Evolutionary conservation across 2,888 invertebrate species (phyloP).

Genomic region (Mesoligia furuncula): DNA sequence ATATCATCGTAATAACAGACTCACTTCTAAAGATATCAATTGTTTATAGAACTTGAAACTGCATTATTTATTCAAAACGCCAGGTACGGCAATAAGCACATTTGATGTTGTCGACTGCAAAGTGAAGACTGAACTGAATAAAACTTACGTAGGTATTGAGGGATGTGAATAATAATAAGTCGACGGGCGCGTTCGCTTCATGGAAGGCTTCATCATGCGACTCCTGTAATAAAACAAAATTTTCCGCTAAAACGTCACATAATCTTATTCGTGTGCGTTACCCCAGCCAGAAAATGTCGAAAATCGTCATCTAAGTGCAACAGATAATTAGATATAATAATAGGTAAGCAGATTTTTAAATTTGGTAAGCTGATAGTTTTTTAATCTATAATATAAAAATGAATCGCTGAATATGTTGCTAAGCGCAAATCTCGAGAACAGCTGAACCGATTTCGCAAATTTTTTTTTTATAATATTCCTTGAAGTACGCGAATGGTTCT

Average conservation of each 20-base stretch:
- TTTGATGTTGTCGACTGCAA: slow-evolving; percentile 8
- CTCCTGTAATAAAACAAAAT: slow-evolving; percentile 51
- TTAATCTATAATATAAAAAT: too few species aligned
- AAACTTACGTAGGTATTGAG: slow-evolving; percentile 47
- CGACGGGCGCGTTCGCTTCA: slow-evolving; percentile 10
- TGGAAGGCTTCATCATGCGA: slow-evolving; percentile 39
- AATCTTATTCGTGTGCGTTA: too few species aligned
- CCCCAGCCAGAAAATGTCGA: too few species aligned
- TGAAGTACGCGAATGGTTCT: too few species aligned
- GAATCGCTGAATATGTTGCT: too few species aligned
- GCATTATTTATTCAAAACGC: slow-evolving; percentile 16
- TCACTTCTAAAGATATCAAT: slow-evolving; percentile 10
- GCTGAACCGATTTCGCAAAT: too few species aligned
- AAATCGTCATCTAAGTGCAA: too few species aligned
- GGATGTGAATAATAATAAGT: slow-evolving; percentile 36
- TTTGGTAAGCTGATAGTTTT: too few species aligned
- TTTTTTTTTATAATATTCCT: too few species aligned
- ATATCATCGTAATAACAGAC: slow-evolving; percentile 21
- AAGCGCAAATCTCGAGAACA: too few species aligned
- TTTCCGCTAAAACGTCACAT: slow-evolving; percentile 17
- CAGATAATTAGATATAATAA: too few species aligned
- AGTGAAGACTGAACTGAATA: slow-evolving; percentile 7
- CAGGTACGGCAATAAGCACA: background rate
- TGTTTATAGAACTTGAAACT: background rate
- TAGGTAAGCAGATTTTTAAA: too few species aligned